A percentile compares a stretch with the other conserved stretches of the same genome.
Conservation (phyloP, 92 coral and sea anemone species). For the Epizoanthus stellaris region DNA sequence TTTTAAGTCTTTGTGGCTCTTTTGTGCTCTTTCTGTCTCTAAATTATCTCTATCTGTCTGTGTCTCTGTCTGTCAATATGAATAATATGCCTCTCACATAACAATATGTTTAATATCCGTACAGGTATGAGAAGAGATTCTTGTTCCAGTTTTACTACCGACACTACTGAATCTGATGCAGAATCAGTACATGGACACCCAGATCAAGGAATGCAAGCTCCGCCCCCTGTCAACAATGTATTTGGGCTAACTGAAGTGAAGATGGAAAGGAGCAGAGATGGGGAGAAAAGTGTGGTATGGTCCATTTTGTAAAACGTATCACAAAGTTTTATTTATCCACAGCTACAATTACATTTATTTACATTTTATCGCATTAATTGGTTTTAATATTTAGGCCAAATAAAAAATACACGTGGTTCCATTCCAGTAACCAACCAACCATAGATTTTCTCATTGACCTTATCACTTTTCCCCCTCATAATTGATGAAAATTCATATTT, state of each 20-base stretch:
- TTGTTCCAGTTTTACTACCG: constrained; percentile 55
- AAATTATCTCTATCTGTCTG: neutral
- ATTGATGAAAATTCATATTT: no score
- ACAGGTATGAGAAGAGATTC: constrained; percentile 1
- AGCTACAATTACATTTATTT: no score
- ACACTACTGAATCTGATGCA: constrained; percentile 64
- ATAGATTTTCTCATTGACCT: no score
- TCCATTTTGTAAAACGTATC: neutral
- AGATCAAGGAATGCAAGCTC: neutral
- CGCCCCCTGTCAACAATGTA: constrained; percentile 56
- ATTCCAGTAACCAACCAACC: no score
- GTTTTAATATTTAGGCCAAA: no score
- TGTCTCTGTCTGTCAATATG: neutral
- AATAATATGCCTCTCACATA: neutral
- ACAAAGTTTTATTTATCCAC: neutral
- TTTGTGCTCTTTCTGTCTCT: no score
- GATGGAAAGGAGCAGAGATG: constrained; percentile 26
- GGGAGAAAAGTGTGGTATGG: constrained; percentile 46
- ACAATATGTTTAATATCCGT: neutral
- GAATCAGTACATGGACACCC: constrained; percentile 28
- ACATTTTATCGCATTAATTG: no score
- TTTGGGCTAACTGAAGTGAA: constrained; percentile 87
- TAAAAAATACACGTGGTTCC: no score
- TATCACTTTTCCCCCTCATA: no score
- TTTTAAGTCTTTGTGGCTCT: no score